These are phyloP conservation scores for Stenodema calcarata DNA, from an alignment of 2,888 invertebrate species.

Conservation along the genomic window DNA sequence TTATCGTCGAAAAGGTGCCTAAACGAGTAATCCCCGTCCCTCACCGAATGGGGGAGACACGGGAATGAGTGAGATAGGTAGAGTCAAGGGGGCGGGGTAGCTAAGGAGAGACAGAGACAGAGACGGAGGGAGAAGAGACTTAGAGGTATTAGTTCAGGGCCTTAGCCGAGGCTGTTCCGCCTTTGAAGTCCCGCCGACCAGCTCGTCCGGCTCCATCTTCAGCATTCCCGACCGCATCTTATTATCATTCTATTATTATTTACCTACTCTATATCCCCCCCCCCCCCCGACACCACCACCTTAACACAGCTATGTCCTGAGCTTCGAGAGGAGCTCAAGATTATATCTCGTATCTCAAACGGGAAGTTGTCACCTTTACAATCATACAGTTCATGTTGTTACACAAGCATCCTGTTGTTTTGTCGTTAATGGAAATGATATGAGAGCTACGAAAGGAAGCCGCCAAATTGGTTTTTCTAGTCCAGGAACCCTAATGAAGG, in stretches of 20 bases:
- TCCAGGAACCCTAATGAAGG: too few species aligned
- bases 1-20: not conserved
- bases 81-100: not conserved
- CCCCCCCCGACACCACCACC: too few species aligned
- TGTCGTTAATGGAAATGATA: too few species aligned
- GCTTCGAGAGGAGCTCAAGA: not conserved
- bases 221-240: slow-evolving; percentile 2
- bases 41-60: not conserved
- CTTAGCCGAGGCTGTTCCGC: not conserved
- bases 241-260: slow-evolving; percentile 2
- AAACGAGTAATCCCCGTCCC: not conserved
- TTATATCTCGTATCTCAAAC: not conserved
- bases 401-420: not conserved
- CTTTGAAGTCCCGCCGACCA: not conserved
- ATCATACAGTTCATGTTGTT: not conserved
- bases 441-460: too few species aligned
- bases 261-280: not conserved
- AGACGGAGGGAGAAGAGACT: not conserved
- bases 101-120: not conserved
- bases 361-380: not conserved
- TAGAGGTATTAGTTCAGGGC: not conserved
- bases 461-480: too few species aligned
- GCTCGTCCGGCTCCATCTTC: not conserved
- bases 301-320: too few species aligned
- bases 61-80: not conserved